Percentiles rank a stretch among this genome's conserved stretches.
Evolutionary conservation across 2,888 invertebrate genomes (phyloP).

Genomic region (Napeogenes inachia): DNA sequence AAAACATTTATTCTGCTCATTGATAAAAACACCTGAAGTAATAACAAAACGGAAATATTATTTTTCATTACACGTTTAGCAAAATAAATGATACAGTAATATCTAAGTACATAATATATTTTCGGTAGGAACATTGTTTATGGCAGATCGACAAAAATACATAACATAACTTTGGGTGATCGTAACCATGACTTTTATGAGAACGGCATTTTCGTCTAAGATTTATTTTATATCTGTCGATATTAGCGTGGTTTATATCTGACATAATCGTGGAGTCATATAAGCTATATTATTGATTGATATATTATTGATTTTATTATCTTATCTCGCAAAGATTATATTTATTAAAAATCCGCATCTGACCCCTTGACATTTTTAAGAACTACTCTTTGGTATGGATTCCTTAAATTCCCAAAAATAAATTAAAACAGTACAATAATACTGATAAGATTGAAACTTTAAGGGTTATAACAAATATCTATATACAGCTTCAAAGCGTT

Average conservation of each 20-base stretch:
- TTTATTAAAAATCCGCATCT: too few relatives aligned
- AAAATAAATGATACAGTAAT: not conserved
- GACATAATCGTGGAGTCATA: not conserved
- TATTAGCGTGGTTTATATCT: conserved; percentile 22
- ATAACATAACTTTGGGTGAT: conserved; percentile 27
- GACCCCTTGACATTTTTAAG: conserved; percentile 5
- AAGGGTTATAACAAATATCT: not conserved
- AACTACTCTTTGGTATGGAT: not conserved
- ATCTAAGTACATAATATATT: not conserved
- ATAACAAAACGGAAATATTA: not conserved
- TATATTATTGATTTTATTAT: not conserved
- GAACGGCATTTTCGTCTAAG: conserved; percentile 21
- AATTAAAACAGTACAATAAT: not conserved
- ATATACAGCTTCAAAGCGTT: not conserved
- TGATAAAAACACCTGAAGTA: too few relatives aligned
- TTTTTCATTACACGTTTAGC: not conserved
- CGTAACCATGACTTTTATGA: conserved; percentile 26
- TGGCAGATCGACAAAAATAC: conserved; percentile 21
- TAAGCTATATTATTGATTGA: too few relatives aligned
- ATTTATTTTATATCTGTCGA: conserved; percentile 22
- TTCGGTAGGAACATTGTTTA: conserved; percentile 22
- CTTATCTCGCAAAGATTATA: too few relatives aligned
- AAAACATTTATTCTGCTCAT: too few relatives aligned
- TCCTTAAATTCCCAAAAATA: not conserved
- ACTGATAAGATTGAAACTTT: not conserved